Percentiles rank a stretch among this genome's conserved stretches.
Evolutionary conservation across 2,888 invertebrate genomes (phyloP).

Genomic region (Ormyrus thymus): DNA sequence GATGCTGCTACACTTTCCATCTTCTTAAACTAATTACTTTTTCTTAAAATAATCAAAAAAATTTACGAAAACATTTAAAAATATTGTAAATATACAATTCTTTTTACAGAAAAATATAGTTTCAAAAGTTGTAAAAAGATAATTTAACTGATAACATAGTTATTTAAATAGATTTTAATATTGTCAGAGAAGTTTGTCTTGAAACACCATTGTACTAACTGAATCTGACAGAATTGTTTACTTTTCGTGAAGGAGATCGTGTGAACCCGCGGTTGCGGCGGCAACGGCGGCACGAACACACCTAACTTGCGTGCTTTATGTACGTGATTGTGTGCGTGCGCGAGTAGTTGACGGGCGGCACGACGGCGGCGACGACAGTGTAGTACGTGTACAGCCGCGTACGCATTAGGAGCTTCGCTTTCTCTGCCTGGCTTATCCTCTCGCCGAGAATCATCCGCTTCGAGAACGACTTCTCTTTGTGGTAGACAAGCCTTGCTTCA

Average conservation of each 20-base stretch:
- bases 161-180: no score
- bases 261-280: no score
- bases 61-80: not conserved
- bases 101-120: no score
- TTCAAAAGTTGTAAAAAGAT: no score
- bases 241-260: no score
- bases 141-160: no score
- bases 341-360: not conserved
- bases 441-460: no score
- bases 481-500: not conserved
- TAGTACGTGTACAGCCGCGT: constrained; percentile 43
- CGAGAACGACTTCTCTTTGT: no score
- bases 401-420: constrained; percentile 8
- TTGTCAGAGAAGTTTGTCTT: no score
- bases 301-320: not conserved
- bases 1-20: constrained; percentile 80
- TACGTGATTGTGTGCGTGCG: not conserved
- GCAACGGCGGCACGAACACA: not conserved
- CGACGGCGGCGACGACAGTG: constrained; percentile 1
- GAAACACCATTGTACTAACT: no score
- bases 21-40: constrained; percentile 6
- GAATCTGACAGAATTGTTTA: no score
- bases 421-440: not conserved
- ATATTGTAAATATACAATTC: not conserved
- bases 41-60: constrained; percentile 7